Percentiles rank a stretch among this genome's conserved stretches.
Evolutionary conservation across 1,140 invertebrate species (phyloP).

Genomic region (Teleopsis dalmanni): DNA sequence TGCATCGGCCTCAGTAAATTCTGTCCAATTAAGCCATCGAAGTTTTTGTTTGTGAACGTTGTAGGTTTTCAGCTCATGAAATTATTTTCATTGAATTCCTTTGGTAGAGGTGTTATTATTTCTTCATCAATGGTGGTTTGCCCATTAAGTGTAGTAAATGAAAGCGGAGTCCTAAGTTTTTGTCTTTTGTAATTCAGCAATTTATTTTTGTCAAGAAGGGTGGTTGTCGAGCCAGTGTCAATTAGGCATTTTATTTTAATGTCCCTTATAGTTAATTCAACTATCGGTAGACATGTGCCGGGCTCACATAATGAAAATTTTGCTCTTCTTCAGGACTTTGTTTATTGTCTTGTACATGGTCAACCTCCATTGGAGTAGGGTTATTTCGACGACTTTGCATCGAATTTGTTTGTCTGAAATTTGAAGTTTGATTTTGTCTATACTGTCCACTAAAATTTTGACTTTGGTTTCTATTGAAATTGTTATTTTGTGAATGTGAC

Average conservation of each 20-base stretch:
- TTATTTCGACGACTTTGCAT: no score
- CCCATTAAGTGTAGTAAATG: conserved; percentile 1
- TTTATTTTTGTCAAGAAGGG: not conserved
- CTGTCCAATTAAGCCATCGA: conserved; percentile 4
- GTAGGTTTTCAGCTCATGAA: conserved; percentile 3
- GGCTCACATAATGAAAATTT: conserved; percentile 1
- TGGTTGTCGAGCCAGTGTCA: not conserved
- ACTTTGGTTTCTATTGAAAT: no score
- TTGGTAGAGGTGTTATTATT: conserved; percentile 1
- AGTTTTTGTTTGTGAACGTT: not conserved
- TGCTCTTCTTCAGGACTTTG: not conserved
- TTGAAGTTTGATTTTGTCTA: no score
- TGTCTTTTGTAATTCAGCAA: not conserved
- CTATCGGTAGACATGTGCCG: not conserved
- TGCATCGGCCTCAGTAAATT: conserved; percentile 4
- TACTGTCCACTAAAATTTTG: no score
- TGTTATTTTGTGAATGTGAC: no score
- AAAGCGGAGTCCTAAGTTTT: not conserved
- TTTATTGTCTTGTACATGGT: no score
- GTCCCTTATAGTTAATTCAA: not conserved
- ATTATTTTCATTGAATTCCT: conserved; percentile 2
- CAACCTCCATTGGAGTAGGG: no score
- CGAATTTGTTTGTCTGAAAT: no score
- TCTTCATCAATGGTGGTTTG: not conserved
- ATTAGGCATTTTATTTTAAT: not conserved